These are phyloP conservation scores for Beroe ovata DNA, from an alignment of 37 sponge, comb jelly and placozoan species.

Conservation along the genomic window DNA sequence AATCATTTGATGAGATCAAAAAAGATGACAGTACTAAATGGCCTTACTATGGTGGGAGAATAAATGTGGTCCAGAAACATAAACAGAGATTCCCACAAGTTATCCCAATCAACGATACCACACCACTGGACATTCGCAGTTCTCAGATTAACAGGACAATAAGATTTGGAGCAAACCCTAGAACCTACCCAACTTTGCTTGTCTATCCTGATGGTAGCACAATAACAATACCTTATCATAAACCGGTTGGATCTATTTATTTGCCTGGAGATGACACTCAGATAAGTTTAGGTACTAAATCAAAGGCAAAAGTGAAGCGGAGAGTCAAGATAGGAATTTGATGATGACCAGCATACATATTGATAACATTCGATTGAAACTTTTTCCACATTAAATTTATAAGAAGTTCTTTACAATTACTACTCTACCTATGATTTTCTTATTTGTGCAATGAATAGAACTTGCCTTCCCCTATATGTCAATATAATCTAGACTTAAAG, in stretches of 20 bases:
- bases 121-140: not conserved
- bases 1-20: conserved; percentile 27
- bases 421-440: too few species aligned
- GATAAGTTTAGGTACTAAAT: conserved; percentile 29
- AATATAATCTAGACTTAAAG: not conserved
- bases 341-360: conserved; percentile 5
- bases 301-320: conserved; percentile 20
- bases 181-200: conserved; percentile 54
- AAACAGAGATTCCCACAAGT: conserved; percentile 11
- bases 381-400: too few species aligned
- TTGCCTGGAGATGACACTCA: conserved; percentile 54
- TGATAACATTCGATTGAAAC: too few species aligned
- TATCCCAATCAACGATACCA: not conserved
- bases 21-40: not conserved
- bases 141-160: conserved; percentile 17
- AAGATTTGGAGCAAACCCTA: conserved; percentile 36
- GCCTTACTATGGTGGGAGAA: conserved; percentile 25
- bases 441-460: too few species aligned
- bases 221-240: conserved; percentile 60
- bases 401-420: too few species aligned
- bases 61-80: not conserved
- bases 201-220: conserved; percentile 62
- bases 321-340: conserved; percentile 45
- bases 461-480: too few species aligned
- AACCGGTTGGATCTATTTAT: conserved; percentile 38